These are phyloP conservation scores for Drosophila nikananu DNA, from an alignment of 1,140 invertebrate genomes.

Conservation along the genomic window DNA sequence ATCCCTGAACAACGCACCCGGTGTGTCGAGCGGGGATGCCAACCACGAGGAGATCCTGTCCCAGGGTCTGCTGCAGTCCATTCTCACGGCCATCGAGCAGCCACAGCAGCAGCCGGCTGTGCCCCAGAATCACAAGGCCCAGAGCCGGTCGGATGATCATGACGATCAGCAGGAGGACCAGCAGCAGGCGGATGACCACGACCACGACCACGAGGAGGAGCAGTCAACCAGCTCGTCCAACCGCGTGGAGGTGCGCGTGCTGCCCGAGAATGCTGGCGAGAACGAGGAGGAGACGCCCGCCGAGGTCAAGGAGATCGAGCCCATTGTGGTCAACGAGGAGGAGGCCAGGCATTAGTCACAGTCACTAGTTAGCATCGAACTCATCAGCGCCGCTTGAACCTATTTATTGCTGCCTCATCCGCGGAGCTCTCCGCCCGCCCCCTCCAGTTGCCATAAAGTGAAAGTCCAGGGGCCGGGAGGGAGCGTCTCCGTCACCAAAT, in stretches of 20 bases:
- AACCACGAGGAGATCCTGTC: constrained; percentile 91
- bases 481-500: background rate
- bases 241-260: constrained; percentile 59
- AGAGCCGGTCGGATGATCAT: constrained; percentile 74
- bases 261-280: constrained; percentile 50
- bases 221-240: constrained; percentile 39
- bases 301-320: constrained; percentile 61
- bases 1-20: constrained; percentile 68
- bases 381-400: constrained; percentile 59
- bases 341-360: constrained; percentile 68
- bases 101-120: constrained; percentile 83
- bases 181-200: constrained; percentile 18
- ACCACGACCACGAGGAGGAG: constrained; percentile 19
- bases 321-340: constrained; percentile 65
- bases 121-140: constrained; percentile 61
- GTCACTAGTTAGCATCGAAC: constrained; percentile 62
- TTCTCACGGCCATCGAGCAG: constrained; percentile 90
- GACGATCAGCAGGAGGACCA: constrained; percentile 16
- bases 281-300: constrained; percentile 56
- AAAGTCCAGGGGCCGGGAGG: constrained; percentile 39
- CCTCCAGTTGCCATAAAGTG: constrained; percentile 60
- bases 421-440: constrained; percentile 14
- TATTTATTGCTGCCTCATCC: constrained; percentile 63
- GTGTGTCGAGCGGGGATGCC: constrained; percentile 35
- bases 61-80: constrained; percentile 91